phyloP scores from a whole-genome alignment of 2,888 invertebrate species.

The Melangyna quadrimaculata region DNA sequence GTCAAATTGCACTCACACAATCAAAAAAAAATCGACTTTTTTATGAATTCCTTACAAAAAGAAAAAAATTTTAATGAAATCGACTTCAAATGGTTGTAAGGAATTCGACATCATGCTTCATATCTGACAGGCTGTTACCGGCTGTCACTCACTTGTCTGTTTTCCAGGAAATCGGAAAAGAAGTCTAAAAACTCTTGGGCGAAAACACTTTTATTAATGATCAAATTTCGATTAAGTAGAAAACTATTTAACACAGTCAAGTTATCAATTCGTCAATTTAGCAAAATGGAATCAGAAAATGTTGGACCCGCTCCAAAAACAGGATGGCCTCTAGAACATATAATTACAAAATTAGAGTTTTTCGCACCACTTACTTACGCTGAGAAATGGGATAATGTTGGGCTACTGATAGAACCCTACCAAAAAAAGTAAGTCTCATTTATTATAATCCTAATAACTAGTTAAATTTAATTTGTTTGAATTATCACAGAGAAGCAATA shows the following conservation, averaged over 20 bases:
- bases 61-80: no score
- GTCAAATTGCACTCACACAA: no score
- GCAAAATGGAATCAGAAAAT: constrained; percentile 14
- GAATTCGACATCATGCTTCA: no score
- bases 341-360: constrained; percentile 84
- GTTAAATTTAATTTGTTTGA: not conserved
- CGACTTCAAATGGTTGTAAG: no score
- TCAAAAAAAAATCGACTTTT: no score
- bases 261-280: constrained; percentile 4
- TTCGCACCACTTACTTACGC: constrained; percentile 88
- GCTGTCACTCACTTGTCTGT: no score
- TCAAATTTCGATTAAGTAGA: constrained; percentile 3
- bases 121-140: no score
- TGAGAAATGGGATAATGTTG: constrained; percentile 97
- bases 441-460: not conserved
- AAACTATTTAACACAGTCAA: constrained; percentile 5
- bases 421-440: constrained; percentile 81
- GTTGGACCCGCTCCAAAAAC: not conserved
- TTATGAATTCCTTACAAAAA: no score
- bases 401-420: constrained; percentile 91
- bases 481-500: constrained; percentile 77
- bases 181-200: no score
- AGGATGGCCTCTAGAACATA: constrained; percentile 70
- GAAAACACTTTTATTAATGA: constrained; percentile 10
- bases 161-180: no score